Evolutionary conservation across 2,797 vertebrate genomes (phyloP).

Genomic region (Dendrocincla fuliginosa): DNA sequence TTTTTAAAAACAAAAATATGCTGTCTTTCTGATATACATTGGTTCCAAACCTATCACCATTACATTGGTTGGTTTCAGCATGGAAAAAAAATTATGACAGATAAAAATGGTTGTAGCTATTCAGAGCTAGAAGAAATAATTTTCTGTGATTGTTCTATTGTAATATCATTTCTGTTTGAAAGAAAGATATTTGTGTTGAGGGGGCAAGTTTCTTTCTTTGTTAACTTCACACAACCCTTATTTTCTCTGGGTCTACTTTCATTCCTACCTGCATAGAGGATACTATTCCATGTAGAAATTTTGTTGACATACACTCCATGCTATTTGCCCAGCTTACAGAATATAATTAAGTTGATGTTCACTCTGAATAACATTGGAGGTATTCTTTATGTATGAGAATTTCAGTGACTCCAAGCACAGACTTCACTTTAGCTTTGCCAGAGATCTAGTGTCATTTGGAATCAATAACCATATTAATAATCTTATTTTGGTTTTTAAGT

Average conservation of each 20-base stretch:
- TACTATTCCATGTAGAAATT: neutral
- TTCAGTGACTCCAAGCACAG: neutral
- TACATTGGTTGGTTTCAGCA: neutral
- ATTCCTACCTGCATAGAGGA: neutral
- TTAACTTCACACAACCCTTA: neutral
- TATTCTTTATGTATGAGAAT: neutral
- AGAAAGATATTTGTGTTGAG: neutral
- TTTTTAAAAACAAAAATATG: neutral
- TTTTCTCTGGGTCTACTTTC: neutral
- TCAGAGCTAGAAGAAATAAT: neutral
- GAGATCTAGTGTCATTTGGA: neutral
- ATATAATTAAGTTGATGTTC: neutral
- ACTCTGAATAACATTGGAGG: neutral
- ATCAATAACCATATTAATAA: neutral
- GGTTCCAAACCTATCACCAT: neutral
- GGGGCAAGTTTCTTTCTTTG: neutral
- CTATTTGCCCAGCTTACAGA: neutral
- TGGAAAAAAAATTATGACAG: neutral
- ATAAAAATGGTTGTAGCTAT: neutral
- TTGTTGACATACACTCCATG: neutral
- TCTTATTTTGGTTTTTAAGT: neutral
- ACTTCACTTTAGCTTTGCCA: neutral
- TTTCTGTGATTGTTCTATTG: neutral
- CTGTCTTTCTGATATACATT: neutral
- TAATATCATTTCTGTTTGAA: neutral